These are phyloP conservation scores for Hipposideros armiger DNA, from an alignment of 2,113 vertebrate species.

Conservation along the genomic window DNA sequence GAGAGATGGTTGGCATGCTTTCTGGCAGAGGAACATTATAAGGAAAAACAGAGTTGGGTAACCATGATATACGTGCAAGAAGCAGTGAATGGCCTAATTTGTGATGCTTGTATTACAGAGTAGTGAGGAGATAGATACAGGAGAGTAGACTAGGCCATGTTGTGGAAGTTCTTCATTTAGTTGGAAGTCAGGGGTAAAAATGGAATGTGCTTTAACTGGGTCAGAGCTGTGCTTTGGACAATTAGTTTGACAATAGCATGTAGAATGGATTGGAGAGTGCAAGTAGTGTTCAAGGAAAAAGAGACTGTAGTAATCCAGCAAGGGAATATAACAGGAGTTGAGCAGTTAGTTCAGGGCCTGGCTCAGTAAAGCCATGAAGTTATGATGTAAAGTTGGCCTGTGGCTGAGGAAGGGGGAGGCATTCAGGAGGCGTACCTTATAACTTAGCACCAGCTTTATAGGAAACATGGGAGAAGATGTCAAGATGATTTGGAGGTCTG, in stretches of 20 bases:
- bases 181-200: not conserved
- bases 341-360: not conserved
- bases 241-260: constrained; percentile 52
- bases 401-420: not conserved
- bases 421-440: not conserved
- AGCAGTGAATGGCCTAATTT: not conserved
- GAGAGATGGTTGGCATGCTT: not conserved
- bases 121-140: not conserved
- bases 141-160: not conserved
- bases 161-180: constrained; percentile 37
- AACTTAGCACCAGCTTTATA: not conserved
- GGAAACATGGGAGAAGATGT: not conserved
- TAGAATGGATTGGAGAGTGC: not conserved
- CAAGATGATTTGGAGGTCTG: constrained; percentile 23
- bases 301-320: not conserved
- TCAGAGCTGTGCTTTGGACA: constrained; percentile 49
- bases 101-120: not conserved
- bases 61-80: not conserved
- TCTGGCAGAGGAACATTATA: not conserved
- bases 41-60: not conserved
- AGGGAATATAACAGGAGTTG: not conserved
- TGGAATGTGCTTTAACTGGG: constrained; percentile 3
- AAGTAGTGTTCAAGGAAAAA: constrained; percentile 24
- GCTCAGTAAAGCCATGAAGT: not conserved
- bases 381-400: not conserved